Conservation (phyloP, 2,888 invertebrate genomes). For the Lordiphosa fenestrarum region DNA sequence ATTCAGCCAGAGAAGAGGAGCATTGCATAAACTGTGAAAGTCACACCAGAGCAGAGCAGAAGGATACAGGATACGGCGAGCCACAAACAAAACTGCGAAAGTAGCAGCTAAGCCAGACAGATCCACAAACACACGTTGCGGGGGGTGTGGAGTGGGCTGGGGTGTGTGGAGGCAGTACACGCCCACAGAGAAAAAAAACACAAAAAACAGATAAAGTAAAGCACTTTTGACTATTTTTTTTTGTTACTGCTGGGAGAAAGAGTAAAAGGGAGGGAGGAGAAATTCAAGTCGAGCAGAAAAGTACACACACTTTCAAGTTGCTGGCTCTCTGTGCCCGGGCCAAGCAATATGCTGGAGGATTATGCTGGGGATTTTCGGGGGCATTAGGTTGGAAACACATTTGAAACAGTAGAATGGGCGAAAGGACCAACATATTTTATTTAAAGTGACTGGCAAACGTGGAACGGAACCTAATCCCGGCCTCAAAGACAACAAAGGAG, state of each 20-base stretch:
- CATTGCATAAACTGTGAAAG: slow-evolving; percentile 68
- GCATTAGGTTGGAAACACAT: slow-evolving; percentile 74
- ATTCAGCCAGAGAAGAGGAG: slow-evolving; percentile 34
- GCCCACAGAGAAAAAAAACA: slow-evolving; percentile 46
- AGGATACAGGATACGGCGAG: slow-evolving; percentile 65
- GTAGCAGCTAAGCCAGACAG: slow-evolving; percentile 71
- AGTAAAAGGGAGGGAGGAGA: slow-evolving; percentile 12
- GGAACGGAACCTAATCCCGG: slow-evolving; percentile 60
- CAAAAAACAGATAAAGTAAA: slow-evolving; percentile 63
- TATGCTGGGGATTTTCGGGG: slow-evolving; percentile 70
- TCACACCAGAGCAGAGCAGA: slow-evolving; percentile 46
- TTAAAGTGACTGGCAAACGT: slow-evolving; percentile 64
- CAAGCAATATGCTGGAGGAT: slow-evolving; percentile 71
- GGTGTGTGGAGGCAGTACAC: slow-evolving; percentile 24
- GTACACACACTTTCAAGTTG: slow-evolving; percentile 66
- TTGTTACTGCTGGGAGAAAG: background rate
- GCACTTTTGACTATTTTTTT: slow-evolving; percentile 67
- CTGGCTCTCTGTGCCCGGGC: slow-evolving; percentile 32
- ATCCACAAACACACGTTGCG: slow-evolving; percentile 44
- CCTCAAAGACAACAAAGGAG: slow-evolving; percentile 52
- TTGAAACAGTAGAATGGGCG: slow-evolving; percentile 61
- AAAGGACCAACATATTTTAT: slow-evolving; percentile 67
- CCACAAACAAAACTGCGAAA: slow-evolving; percentile 70
- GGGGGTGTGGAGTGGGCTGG: slow-evolving; percentile 1
- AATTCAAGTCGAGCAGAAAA: slow-evolving; percentile 74